Evolutionary conservation across 1,140 invertebrate genomes (phyloP).

Genomic region (Drosophila subobscura): DNA sequence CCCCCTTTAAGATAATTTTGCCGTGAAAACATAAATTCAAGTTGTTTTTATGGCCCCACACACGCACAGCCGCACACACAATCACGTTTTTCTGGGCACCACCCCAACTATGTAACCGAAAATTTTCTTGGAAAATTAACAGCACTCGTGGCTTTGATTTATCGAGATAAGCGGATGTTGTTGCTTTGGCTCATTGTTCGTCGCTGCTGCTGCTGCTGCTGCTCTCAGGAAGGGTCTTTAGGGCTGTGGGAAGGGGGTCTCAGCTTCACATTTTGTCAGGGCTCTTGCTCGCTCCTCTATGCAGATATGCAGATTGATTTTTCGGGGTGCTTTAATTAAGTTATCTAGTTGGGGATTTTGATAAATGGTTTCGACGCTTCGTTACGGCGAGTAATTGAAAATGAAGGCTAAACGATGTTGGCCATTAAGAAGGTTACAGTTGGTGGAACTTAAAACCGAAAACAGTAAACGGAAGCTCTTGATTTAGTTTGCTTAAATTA

Average conservation of each 20-base stretch:
- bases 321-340: slow-evolving; percentile 58
- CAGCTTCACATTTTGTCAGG: slow-evolving; percentile 13
- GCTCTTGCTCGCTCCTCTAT: slow-evolving; percentile 8
- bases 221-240: slow-evolving; percentile 12
- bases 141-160: slow-evolving; percentile 80
- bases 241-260: neutral
- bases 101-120: slow-evolving; percentile 19
- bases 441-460: neutral
- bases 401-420: slow-evolving; percentile 51
- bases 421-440: slow-evolving; percentile 33
- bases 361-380: slow-evolving; percentile 49
- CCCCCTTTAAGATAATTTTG: slow-evolving; percentile 55
- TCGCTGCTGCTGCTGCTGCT: slow-evolving; percentile 10
- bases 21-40: slow-evolving; percentile 80
- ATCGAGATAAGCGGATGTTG: slow-evolving; percentile 76
- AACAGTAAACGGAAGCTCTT: neutral
- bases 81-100: slow-evolving; percentile 35
- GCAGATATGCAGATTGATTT: slow-evolving; percentile 75
- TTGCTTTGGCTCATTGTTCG: slow-evolving; percentile 36
- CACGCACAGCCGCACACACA: slow-evolving; percentile 17
- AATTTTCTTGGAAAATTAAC: slow-evolving; percentile 78
- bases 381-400: slow-evolving; percentile 46
- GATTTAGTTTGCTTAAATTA: neutral
- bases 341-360: slow-evolving; percentile 60
- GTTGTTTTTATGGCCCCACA: slow-evolving; percentile 65